These are phyloP conservation scores for Acestrorhynchus altus DNA, from an alignment of 2,797 vertebrate species.

Conservation along the genomic window DNA sequence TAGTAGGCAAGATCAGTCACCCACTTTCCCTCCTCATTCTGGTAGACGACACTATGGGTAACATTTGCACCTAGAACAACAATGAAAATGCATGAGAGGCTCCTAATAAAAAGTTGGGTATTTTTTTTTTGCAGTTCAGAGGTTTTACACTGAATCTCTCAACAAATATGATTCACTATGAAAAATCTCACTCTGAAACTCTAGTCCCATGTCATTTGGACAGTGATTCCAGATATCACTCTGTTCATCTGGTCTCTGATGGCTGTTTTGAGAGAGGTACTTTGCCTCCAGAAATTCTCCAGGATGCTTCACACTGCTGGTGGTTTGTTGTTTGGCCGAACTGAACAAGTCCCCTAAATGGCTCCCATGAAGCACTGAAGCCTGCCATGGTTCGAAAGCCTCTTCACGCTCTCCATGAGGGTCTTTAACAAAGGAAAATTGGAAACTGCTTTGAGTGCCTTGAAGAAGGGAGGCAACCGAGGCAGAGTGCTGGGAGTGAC, in stretches of 20 bases:
- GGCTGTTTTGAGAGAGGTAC: slow-evolving; percentile 81
- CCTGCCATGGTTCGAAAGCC: slow-evolving; percentile 33
- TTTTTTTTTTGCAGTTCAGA: no score
- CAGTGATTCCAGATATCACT: slow-evolving; percentile 73
- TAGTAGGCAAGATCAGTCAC: slow-evolving; percentile 97
- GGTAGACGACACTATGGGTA: slow-evolving; percentile 86
- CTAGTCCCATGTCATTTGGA: slow-evolving; percentile 65
- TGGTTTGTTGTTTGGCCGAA: slow-evolving; percentile 51
- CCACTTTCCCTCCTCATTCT: slow-evolving; percentile 96
- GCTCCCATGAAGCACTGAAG: slow-evolving; percentile 64
- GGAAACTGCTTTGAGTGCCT: slow-evolving; percentile 64
- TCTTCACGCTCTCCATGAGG: slow-evolving; percentile 56
- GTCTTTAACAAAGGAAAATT: slow-evolving; percentile 69
- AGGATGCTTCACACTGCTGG: slow-evolving; percentile 62
- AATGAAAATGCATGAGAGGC: slow-evolving; percentile 25
- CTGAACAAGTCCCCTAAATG: slow-evolving; percentile 63
- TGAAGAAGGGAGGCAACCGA: slow-evolving; percentile 61
- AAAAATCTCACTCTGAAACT: slow-evolving; percentile 70
- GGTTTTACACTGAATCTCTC: background rate
- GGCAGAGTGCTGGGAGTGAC: slow-evolving; percentile 61
- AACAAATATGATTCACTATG: background rate
- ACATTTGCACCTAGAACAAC: slow-evolving; percentile 61
- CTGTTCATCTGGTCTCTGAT: slow-evolving; percentile 67
- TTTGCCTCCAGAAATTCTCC: slow-evolving; percentile 76
- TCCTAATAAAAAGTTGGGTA: background rate